These are phyloP conservation scores for Drosophila orosa DNA, from an alignment of 1,140 invertebrate genomes.

Conservation along the genomic window DNA sequence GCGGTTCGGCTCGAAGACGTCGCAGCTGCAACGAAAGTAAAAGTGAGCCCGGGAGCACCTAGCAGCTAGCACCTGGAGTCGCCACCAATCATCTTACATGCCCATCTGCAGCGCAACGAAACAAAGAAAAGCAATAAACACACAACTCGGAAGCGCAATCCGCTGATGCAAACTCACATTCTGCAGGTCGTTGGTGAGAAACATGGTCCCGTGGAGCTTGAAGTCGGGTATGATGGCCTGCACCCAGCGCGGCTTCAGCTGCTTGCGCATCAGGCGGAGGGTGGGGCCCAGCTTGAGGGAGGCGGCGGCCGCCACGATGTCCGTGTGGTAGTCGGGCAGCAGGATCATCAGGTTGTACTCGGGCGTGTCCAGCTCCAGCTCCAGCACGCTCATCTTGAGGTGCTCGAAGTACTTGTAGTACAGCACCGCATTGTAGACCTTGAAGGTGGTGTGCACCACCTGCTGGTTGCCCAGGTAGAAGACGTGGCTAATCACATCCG, in stretches of 20 bases:
- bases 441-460: conserved; percentile 85
- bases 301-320: conserved; percentile 73
- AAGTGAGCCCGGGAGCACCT: conserved; percentile 17
- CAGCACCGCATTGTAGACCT: conserved; percentile 90
- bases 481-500: conserved; percentile 80
- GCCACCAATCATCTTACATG: conserved; percentile 57
- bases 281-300: conserved; percentile 84
- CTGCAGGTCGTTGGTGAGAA: conserved; percentile 90
- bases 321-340: conserved; percentile 85
- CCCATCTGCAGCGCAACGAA: conserved; percentile 61
- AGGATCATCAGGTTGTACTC: conserved; percentile 88
- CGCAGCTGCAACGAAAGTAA: conserved; percentile 86
- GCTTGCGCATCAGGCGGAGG: conserved; percentile 87
- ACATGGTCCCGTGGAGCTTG: conserved; percentile 90
- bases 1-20: conserved; percentile 91
- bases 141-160: neutral
- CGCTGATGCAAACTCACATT: conserved; percentile 86
- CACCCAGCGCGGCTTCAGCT: conserved; percentile 88
- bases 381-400: conserved; percentile 88
- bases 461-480: conserved; percentile 79
- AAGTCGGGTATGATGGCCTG: conserved; percentile 91
- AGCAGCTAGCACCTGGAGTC: neutral
- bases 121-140: conserved; percentile 24
- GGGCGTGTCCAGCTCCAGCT: conserved; percentile 89
- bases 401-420: conserved; percentile 91